Evolutionary conservation across 2,113 vertebrate species (phyloP).

Genomic region (Gopherus evgoodei): DNA sequence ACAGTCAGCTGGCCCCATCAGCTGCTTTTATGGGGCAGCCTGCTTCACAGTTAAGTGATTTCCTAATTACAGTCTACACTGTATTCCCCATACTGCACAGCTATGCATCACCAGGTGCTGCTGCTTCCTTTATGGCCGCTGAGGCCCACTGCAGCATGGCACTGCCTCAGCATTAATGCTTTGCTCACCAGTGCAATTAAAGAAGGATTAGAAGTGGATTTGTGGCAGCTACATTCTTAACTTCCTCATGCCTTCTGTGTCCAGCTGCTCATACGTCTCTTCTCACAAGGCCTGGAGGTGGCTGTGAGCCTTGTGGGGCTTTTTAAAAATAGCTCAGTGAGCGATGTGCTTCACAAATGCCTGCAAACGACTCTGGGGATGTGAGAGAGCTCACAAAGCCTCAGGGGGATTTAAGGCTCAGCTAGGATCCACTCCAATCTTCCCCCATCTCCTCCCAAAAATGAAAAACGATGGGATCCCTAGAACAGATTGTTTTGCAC

Average conservation of each 20-base stretch:
- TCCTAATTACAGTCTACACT: constrained; percentile 45
- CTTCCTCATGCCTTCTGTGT: neutral
- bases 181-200: neutral
- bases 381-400: neutral
- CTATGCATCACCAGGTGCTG: constrained; percentile 24
- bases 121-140: neutral
- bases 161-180: neutral
- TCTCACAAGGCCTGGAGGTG: neutral
- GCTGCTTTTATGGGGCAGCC: constrained; percentile 30
- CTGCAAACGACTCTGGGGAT: neutral
- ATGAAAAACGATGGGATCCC: neutral
- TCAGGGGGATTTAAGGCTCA: neutral
- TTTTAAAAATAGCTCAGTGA: neutral
- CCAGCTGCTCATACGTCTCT: neutral
- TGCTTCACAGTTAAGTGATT: constrained; percentile 39
- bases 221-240: neutral
- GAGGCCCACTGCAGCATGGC: neutral
- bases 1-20: constrained; percentile 47
- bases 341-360: neutral
- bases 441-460: neutral
- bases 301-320: neutral
- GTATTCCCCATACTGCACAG: neutral
- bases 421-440: neutral
- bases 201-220: constrained; percentile 43
- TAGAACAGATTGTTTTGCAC: neutral